These are phyloP conservation scores for Ferrisia virgata DNA, from an alignment of 2,888 invertebrate genomes.

Conservation along the genomic window DNA sequence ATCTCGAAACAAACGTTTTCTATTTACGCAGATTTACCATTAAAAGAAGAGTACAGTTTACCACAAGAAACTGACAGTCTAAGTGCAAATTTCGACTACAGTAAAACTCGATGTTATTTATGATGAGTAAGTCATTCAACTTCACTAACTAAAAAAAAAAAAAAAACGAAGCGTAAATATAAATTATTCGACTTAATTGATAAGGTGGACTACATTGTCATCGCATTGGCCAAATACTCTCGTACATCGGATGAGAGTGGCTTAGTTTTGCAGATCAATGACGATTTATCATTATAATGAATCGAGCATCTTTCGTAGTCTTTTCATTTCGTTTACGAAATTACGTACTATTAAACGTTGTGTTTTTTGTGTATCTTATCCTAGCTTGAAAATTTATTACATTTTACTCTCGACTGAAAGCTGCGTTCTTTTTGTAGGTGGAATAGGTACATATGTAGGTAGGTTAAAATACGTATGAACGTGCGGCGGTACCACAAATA, in stretches of 20 bases:
- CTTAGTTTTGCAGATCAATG: not conserved
- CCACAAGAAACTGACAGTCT: not conserved
- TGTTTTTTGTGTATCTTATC: too few relatives aligned
- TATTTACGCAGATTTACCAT: not conserved
- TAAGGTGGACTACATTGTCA: not conserved
- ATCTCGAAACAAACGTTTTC: not conserved
- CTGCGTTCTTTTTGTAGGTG: too few relatives aligned
- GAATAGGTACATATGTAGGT: too few relatives aligned
- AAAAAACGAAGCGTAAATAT: not conserved
- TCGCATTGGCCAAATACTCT: not conserved
- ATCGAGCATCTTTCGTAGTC: not conserved
- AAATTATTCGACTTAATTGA: not conserved
- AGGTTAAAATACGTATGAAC: too few relatives aligned
- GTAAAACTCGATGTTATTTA: not conserved
- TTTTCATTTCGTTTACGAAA: constrained; percentile 16
- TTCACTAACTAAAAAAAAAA: too few relatives aligned
- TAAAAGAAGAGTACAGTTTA: not conserved
- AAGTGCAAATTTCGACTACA: constrained; percentile 9
- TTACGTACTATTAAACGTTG: not conserved
- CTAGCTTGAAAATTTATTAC: constrained; percentile 1
- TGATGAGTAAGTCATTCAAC: not conserved
- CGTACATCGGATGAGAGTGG: too few relatives aligned
- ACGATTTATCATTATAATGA: not conserved
- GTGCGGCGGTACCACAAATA: too few relatives aligned
- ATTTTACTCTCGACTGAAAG: not conserved